Conservation (phyloP, 53 echinoderm and acorn worm genomes). For the Pentamera pediparva region DNA sequence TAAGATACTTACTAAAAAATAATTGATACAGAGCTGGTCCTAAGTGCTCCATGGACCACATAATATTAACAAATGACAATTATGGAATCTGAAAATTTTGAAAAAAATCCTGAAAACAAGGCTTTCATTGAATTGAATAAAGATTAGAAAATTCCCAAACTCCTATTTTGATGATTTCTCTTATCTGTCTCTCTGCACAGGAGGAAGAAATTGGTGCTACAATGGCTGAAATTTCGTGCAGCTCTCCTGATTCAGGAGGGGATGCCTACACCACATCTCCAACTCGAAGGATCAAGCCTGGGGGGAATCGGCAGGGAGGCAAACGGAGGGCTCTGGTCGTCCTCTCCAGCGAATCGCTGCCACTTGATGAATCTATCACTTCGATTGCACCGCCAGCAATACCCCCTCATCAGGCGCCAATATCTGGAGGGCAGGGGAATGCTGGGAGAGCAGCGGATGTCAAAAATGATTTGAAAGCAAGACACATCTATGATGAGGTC, state of each 20-base stretch:
- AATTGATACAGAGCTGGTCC: too few relatives aligned
- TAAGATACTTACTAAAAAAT: too few relatives aligned
- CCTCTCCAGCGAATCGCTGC: constrained; percentile 1
- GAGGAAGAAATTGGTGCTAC: background rate
- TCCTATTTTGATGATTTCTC: too few relatives aligned
- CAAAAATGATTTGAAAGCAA: background rate
- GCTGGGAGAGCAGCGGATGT: background rate
- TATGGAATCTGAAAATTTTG: too few relatives aligned
- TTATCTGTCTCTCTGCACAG: background rate
- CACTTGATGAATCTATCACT: background rate
- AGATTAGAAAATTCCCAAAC: too few relatives aligned
- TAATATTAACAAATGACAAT: too few relatives aligned
- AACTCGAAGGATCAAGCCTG: background rate
- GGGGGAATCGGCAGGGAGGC: background rate
- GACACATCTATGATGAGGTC: constrained; percentile 2
- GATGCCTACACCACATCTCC: background rate
- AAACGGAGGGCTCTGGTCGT: constrained; percentile 24
- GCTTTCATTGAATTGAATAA: background rate
- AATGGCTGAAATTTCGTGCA: background rate
- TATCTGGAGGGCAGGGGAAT: too few relatives aligned
- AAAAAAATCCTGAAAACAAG: too few relatives aligned
- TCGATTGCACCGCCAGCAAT: background rate
- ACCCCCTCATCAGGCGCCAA: background rate
- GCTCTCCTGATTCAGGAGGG: background rate
- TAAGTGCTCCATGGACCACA: too few relatives aligned